Percentiles rank a stretch among this genome's conserved stretches.
Evolutionary conservation across 1,140 invertebrate genomes (phyloP).

Genomic region (Hydropsyche tenuis): DNA sequence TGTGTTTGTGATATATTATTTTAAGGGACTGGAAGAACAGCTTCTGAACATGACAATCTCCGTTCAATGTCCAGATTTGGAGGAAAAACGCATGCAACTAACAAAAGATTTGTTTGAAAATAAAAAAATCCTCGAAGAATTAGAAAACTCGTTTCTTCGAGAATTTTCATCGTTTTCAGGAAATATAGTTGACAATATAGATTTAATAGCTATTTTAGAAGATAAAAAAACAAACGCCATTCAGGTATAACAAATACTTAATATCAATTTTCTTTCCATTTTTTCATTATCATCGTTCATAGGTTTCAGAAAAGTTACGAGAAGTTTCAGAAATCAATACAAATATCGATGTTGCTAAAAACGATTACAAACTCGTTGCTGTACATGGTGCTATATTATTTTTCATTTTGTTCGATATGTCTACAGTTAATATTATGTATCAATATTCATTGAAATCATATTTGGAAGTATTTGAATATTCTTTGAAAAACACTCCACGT

Average conservation of each 20-base stretch:
- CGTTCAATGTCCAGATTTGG: conserved; percentile 82
- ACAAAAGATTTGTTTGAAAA: conserved; percentile 87
- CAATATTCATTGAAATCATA: conserved; percentile 86
- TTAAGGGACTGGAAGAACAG: conserved; percentile 85
- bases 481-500: conserved; percentile 72
- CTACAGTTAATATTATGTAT: conserved; percentile 86
- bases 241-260: conserved; percentile 64
- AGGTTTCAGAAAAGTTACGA: conserved; percentile 69
- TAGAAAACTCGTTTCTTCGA: conserved; percentile 82
- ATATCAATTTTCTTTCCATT: conserved; percentile 6
- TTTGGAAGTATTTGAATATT: conserved; percentile 80
- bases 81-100: conserved; percentile 82
- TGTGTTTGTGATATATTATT: conserved; percentile 29
- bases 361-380: conserved; percentile 83
- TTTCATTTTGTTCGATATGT: conserved; percentile 88
- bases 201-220: conserved; percentile 84
- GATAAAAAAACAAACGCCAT: conserved; percentile 84
- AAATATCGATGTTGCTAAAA: conserved; percentile 81
- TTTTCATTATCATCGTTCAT: conserved; percentile 37
- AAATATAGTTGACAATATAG: conserved; percentile 90
- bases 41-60: conserved; percentile 85
- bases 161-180: conserved; percentile 84
- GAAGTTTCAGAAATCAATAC: conserved; percentile 74
- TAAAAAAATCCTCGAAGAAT: conserved; percentile 78
- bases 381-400: conserved; percentile 86